Base-by-base conservation (phyloP, 2,888 invertebrate species). In the Abscondita cerata region DNA sequence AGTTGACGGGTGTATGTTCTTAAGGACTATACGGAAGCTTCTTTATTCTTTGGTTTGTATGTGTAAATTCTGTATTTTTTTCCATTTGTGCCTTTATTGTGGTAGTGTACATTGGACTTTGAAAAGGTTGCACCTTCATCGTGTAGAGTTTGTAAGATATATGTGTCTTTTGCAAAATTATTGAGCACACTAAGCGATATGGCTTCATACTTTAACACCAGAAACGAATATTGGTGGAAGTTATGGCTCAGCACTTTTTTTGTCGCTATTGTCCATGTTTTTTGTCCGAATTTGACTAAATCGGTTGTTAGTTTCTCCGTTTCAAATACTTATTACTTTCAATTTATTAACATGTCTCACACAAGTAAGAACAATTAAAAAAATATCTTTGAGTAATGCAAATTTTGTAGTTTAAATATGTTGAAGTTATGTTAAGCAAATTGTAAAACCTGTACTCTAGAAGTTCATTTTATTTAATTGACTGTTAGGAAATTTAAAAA, bases 181-280 rank as follows among this genome's bases (percentile, higher is more conserved):
- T 47, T 19, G 34, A 51, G 51, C n/a, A 51, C 13, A 51, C 13
- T 34, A 16, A 51, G 36, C 51, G n/a, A n/a, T 20, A 15, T 16
- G 36, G 51, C 34, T 51, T 51, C 12, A 51, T 51, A 33, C 34
- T 51, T 51, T 51, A 51, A 51, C 51, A n/a, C 33, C 51, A 13
- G 36, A 51, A 18, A 51, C 51, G 51, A 51, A 51, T 51, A 51
- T 51, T n/a, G n/a, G n/a, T n/a, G n/a, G n/a, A n/a, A n/a, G n/a
- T n/a, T n/a, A n/a, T n/a, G n/a, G n/a, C n/a, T 51, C 51, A 34
- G 51, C n/a, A 16, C 51, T 31, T 51, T 51, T 51, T 51, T 51
- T 51, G 51, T 34, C 51, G 31, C 34, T 34, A 51, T 15, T 51
- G 13, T 51, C 51, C 51, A 51, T 51, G 34, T 9, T 33, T 51